Base-by-base conservation (phyloP, 2,113 vertebrate genomes). In the Megalops atlanticus region DNA sequence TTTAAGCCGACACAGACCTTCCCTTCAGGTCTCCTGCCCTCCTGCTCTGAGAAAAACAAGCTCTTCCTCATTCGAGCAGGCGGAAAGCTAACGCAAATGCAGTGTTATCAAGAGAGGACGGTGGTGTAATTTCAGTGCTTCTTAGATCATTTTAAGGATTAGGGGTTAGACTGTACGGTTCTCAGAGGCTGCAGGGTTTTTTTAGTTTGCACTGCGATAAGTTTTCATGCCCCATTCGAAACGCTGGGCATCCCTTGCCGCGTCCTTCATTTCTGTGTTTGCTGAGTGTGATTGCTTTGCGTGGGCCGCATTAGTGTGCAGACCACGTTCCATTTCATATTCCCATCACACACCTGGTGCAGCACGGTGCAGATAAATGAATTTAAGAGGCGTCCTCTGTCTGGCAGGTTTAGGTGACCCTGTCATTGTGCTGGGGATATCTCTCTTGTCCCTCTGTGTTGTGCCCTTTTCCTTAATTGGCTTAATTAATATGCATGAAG, bases 231-330 rank as follows among this genome's bases (percentile, higher is more conserved):
- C 40, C 12, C 33, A 36, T 47, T 45, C 27, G 14, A 49, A 24
- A 15, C 40, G 43, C 8, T 31, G 27, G 69, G 14, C 64, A 35
- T 71, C 18, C 18, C 68, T 35, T 24, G 21, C 11, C 10, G 33
- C 35, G 27, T 36, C 41, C 64, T 79, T 91, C 90, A 89, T 52
- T 45, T 80, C 77, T 64, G 73, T 86, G 81, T 89, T 90, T 85
- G 78, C 83, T 80, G 82, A 80, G 81, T 85, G 15, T 81, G 52
- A 87, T 77, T 86, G 74, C 81, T 82, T 80, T 40, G 82, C 74
- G 41, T 74, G 43, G 43, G 81, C 88, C 31, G 16, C 78, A 92
- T 93, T 92, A 89, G 84, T 85, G 79, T 92, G 90, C 88, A 74
- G 81, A 41, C 85, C 92, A 91, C 89, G 86, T 88, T 77, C 43